Evolutionary conservation across 2,888 invertebrate species (phyloP).

Genomic region (Latrodectus hesperus): DNA sequence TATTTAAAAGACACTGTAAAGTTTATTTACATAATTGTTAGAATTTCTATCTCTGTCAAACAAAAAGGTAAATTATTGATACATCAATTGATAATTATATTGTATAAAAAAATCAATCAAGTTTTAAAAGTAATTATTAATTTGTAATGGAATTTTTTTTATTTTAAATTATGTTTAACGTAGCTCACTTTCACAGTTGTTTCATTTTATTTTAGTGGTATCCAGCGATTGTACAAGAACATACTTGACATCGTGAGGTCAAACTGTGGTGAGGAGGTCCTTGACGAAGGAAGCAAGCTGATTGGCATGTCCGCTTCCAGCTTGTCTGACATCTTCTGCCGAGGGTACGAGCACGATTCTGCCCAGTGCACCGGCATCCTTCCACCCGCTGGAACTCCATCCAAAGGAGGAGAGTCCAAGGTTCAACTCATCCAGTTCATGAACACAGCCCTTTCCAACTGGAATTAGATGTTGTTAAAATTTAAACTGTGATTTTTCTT

Average conservation of each 20-base stretch:
- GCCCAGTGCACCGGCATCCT: conserved; percentile 37
- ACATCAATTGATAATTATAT: too few relatives aligned
- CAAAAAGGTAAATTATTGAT: too few relatives aligned
- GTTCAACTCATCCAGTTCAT: conserved; percentile 61
- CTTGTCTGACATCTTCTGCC: conserved; percentile 62
- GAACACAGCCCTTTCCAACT: conserved; percentile 55
- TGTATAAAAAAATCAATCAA: too few relatives aligned
- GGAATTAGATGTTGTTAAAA: conserved; percentile 20
- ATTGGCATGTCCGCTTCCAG: conserved; percentile 55
- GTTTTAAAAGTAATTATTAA: too few relatives aligned
- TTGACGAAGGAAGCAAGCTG: conserved; percentile 44
- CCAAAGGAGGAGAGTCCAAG: conserved; percentile 55
- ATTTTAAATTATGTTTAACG: too few relatives aligned
- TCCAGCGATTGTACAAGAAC: conserved; percentile 51
- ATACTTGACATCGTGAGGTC: conserved; percentile 33
- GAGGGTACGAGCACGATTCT: conserved; percentile 45
- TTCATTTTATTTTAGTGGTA: conserved; percentile 18
- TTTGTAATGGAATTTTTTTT: too few relatives aligned
- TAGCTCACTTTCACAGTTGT: too few relatives aligned
- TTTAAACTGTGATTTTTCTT: neutral
- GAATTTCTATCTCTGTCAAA: too few relatives aligned
- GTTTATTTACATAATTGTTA: too few relatives aligned
- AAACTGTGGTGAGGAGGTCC: conserved; percentile 44
- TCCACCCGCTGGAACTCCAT: conserved; percentile 49
- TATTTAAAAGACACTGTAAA: too few relatives aligned